Conservation (phyloP, 2,888 invertebrate species). For the Agrotis exclamationis region DNA sequence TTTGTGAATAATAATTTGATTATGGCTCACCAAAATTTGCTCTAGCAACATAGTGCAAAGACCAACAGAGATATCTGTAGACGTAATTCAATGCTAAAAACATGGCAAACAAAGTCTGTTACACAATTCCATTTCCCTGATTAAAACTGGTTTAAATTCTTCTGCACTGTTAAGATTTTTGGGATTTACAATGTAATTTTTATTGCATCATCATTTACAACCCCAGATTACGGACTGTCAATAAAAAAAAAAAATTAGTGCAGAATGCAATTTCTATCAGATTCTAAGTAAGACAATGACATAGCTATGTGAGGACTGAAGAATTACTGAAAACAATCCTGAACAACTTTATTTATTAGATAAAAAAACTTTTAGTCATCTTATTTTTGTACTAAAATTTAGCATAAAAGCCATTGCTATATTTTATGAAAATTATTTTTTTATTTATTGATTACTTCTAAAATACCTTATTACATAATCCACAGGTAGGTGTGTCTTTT, state of each 20-base stretch:
- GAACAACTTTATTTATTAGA: not conserved
- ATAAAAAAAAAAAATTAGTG: conserved; percentile 31
- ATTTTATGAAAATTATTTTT: not conserved
- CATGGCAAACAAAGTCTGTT: not conserved
- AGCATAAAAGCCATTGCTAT: too few relatives aligned
- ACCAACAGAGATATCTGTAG: not conserved
- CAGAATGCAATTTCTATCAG: conserved; percentile 22
- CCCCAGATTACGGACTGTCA: conserved; percentile 22
- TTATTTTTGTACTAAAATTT: too few relatives aligned
- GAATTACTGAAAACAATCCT: not conserved
- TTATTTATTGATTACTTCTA: not conserved
- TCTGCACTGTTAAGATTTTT: not conserved
- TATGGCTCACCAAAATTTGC: not conserved
- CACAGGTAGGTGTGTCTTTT: not conserved
- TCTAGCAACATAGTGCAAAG: conserved; percentile 25
- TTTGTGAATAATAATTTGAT: not conserved
- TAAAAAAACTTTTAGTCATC: not conserved
- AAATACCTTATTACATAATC: not conserved
- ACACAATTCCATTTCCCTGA: not conserved
- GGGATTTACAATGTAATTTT: not conserved
- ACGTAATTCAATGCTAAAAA: not conserved
- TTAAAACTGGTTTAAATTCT: not conserved
- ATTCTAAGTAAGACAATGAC: conserved; percentile 1
- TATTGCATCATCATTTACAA: conserved; percentile 47
- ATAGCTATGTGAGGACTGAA: not conserved